A percentile compares a stretch with the other conserved stretches of the same genome.
Evolutionary conservation across 2,113 vertebrate species (phyloP).

Genomic region (Prinia subflava): DNA sequence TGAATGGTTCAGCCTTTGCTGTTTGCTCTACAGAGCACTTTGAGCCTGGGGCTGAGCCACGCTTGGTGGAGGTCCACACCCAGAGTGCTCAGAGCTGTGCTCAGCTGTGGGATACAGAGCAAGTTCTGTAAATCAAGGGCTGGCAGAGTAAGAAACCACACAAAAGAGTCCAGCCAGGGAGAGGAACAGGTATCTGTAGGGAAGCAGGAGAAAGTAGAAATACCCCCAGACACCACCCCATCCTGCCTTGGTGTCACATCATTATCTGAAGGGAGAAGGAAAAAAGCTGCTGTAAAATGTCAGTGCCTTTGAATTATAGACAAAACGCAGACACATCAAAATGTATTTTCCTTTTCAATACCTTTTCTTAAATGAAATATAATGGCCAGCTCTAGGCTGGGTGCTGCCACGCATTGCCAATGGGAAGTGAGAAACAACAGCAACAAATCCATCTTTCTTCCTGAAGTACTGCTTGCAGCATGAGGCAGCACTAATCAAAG

Average conservation of each 20-base stretch:
- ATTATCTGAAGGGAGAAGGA: not conserved
- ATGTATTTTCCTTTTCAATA: constrained; percentile 23
- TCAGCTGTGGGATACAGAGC: not conserved
- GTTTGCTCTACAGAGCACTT: not conserved
- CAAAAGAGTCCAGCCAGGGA: not conserved
- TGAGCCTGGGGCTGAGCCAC: not conserved
- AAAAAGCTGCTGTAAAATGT: not conserved
- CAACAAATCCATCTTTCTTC: constrained; percentile 49
- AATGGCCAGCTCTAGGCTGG: constrained; percentile 34
- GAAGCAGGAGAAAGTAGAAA: not conserved
- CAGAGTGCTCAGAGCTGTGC: not conserved
- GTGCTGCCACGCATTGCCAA: not conserved
- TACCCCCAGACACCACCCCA: not conserved
- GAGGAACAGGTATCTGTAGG: not conserved
- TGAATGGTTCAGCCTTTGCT: not conserved
- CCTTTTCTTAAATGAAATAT: constrained; percentile 48
- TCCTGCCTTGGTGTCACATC: not conserved
- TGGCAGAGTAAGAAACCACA: not conserved
- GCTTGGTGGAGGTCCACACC: not conserved
- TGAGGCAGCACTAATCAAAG: constrained; percentile 58
- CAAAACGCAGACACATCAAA: constrained; percentile 30
- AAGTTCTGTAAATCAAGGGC: not conserved
- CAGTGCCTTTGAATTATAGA: constrained; percentile 32
- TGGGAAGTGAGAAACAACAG: constrained; percentile 42
- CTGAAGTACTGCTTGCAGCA: constrained; percentile 35